Percentiles rank a stretch among this genome's conserved stretches.
phyloP scores from a whole-genome alignment of 2,113 vertebrate genomes.

The Tyrannus savana region DNA sequence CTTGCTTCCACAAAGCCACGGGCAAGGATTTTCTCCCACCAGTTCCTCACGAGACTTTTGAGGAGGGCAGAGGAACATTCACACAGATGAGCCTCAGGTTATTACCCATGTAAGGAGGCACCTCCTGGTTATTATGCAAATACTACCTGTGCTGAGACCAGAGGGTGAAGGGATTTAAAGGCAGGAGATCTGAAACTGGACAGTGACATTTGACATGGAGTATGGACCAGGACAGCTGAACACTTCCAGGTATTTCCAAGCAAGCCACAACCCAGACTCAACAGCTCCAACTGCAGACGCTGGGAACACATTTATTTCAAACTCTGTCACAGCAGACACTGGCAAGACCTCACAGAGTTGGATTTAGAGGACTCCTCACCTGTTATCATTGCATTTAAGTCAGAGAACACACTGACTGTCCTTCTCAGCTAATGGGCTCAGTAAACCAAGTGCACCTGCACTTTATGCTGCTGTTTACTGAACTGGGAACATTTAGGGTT shows the following conservation, averaged over 20 bases:
- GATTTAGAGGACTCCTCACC: background rate
- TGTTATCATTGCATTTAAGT: background rate
- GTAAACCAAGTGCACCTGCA: background rate
- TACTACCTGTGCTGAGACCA: background rate
- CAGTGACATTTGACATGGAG: background rate
- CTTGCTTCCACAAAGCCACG: background rate
- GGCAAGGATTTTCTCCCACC: background rate
- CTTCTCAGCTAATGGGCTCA: background rate
- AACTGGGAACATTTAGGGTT: background rate
- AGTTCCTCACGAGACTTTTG: fast-evolving
- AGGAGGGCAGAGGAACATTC: background rate
- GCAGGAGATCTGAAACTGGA: background rate
- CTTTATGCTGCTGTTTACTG: background rate
- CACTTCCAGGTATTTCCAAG: background rate
- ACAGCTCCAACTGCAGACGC: background rate
- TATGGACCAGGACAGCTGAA: background rate
- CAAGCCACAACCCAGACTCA: background rate
- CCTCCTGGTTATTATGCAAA: background rate
- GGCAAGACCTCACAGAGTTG: background rate
- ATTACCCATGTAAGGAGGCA: background rate
- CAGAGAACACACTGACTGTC: background rate
- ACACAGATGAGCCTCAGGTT: fast-evolving
- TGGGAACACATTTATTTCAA: background rate
- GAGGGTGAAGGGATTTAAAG: background rate
- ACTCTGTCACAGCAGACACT: background rate